Evolutionary conservation across 2,888 invertebrate species (phyloP), one percentile per base, ranked within the genome.

Genomic region (Tridacna crocea): DNA sequence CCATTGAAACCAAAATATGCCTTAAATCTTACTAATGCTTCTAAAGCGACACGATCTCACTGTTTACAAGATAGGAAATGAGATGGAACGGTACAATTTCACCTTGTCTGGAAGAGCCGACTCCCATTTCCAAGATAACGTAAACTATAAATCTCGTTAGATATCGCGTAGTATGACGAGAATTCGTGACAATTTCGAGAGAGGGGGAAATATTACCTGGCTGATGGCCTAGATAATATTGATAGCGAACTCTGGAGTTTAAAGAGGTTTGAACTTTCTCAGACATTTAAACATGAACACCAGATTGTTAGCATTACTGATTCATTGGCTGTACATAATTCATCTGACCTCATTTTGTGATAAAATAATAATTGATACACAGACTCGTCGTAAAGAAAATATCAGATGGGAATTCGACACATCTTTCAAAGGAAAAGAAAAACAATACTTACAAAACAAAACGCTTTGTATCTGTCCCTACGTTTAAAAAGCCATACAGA

Each of bases 31-130:
- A 15, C 73, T 84, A 81, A 84, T 81, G 81, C 74, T 76, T 60
- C 47, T 61, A 13, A 36, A 73, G 73, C 73, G 84, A 82, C 84
- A 82, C 80, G 79, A 79, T 77, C 77, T 74, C 48, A 66, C 77
- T 79, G 81, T 84, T 84, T 84, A 85, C 82, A 82, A 73, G 85
- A 85, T 85, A 85, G 77, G 77, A 82, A 85, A 82, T 85, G 80
- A 82, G 77, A 80, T 82, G 82, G 85, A 85, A 85, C 85, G 82
- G 75, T 79, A 77, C 51, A 82, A 65, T 82, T 85, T 85, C 82
- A 70, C 36, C 78, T 61, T 47, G 83, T 81, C 83, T 85, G 77
- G 83, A 79, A 83, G 70, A 66, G 72, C 63, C 74, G 80, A 75
- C 82, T 80, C 82, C 85, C 80, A 75, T 70, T 51, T 66, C 80